Percentiles rank a stretch among this genome's conserved stretches.
Conservation (phyloP, 2,797 vertebrate genomes). For the Gadopsis marmoratus region DNA sequence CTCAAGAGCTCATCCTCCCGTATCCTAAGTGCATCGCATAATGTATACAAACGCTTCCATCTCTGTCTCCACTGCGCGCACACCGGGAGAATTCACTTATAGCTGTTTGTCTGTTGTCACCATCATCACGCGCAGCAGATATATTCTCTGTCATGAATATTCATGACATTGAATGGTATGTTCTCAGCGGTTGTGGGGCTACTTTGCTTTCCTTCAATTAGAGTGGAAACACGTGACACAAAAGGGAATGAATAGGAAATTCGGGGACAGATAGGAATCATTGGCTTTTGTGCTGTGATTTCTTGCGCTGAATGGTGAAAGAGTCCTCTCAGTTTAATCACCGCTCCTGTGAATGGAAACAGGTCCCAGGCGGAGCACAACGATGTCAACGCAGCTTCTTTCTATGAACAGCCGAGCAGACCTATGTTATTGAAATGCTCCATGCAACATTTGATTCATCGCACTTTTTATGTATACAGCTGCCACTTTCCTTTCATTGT, state of each 20-base stretch:
- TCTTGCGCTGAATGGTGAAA: conserved; percentile 78
- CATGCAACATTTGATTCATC: conserved; percentile 73
- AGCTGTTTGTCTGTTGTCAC: conserved; percentile 31
- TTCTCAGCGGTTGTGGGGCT: conserved; percentile 62
- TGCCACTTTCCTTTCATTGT: conserved; percentile 80
- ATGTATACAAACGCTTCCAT: conserved; percentile 37
- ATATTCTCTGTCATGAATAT: conserved; percentile 68
- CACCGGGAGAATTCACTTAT: conserved; percentile 37
- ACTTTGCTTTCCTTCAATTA: conserved; percentile 80
- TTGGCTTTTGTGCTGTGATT: conserved; percentile 83
- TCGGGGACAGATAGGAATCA: conserved; percentile 80
- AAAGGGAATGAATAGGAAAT: conserved; percentile 72
- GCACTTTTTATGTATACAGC: conserved; percentile 81
- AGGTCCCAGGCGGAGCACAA: conserved; percentile 73
- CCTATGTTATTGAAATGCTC: conserved; percentile 83
- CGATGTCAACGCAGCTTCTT: conserved; percentile 68
- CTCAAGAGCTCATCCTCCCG: conserved; percentile 13
- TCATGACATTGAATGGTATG: conserved; percentile 72
- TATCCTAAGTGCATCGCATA: neutral
- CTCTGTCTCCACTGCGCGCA: neutral
- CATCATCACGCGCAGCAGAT: conserved; percentile 24
- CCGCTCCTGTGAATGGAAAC: conserved; percentile 79
- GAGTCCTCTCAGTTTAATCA: conserved; percentile 85
- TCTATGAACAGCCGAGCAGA: conserved; percentile 79
- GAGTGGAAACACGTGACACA: conserved; percentile 69